Evolutionary conservation across 2,113 vertebrate species (phyloP).

Genomic region (Eira barbara): DNA sequence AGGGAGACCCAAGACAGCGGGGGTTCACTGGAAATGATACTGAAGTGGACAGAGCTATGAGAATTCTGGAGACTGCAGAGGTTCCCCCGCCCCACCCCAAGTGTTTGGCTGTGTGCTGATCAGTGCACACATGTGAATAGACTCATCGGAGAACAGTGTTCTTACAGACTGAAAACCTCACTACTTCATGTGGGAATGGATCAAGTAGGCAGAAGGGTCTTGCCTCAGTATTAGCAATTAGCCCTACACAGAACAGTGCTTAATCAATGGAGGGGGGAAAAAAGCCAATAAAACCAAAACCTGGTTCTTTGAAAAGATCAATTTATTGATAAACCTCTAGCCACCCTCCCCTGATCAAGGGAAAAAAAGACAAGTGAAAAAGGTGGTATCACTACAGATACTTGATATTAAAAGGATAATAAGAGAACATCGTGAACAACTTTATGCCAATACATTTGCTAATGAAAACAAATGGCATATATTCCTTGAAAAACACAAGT

Average conservation of each 20-base stretch:
- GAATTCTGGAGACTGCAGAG: not conserved
- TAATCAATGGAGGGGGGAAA: not conserved
- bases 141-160: not conserved
- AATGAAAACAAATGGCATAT: not conserved
- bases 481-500: not conserved
- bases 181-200: not conserved
- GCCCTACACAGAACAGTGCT: not conserved
- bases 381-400: not conserved
- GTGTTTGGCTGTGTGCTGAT: not conserved
- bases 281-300: not conserved
- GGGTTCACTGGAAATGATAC: not conserved
- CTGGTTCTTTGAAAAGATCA: not conserved
- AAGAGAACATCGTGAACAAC: not conserved
- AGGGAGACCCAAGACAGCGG: not conserved
- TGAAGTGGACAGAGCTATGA: not conserved
- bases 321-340: not conserved
- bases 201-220: not conserved
- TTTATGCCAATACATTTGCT: not conserved
- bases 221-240: not conserved
- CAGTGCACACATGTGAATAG: not conserved
- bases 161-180: not conserved
- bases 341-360: not conserved
- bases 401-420: not conserved
- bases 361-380: not conserved
- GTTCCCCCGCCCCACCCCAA: not conserved